Evolutionary conservation across 2,888 invertebrate genomes (phyloP), one percentile per base, ranked within the genome.

Genomic region (Apodemia mormo): DNA sequence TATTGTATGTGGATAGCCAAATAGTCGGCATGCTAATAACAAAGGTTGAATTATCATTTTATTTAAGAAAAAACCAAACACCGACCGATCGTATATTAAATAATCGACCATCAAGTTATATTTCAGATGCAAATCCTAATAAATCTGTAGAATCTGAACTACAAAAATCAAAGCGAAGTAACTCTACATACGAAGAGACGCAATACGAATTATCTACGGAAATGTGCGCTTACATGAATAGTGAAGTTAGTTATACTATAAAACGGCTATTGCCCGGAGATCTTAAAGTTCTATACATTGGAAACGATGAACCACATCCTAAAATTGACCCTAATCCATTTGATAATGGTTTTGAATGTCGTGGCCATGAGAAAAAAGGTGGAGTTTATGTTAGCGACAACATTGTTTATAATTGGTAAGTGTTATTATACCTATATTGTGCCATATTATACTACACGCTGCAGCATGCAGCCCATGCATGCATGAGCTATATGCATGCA

Each of bases 191-290:
- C 77, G 91, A 92, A 2, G 87, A 93, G 66, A 68, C 88, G 0
- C 94, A 94, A 76, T 85, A 94, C 74, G 94, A 95, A 68, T 88
- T 97, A 30, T 95, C 96, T 68, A 94, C 95, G 67, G 96, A 96
- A 70, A 89, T 98, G 64, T 94, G 96, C 37, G 93, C 95, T n/a
- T 97, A 96, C 78, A 96, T 97, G 95, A 95, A 94, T 43, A 88
- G 94, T 49, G 95, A 96, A 82, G 94, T 97, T 0, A 94, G 95
- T 66, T 98, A 98, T 82, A 96, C 97, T 0, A 89, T 98, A 7
- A 96, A 97, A 79, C 94, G 98, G 64, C 88, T 99, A 6, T 84
- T 98, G 68, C 96, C 97, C 0, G 98, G 97, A 1, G 98, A 99
- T 88, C 85, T 97, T 40, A 97, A 98, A 83, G 94, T 94, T 30